Evolutionary conservation across 2,888 invertebrate genomes (phyloP), one percentile per base, ranked within the genome.

Genomic region (Teinopalpus imperialis): DNA sequence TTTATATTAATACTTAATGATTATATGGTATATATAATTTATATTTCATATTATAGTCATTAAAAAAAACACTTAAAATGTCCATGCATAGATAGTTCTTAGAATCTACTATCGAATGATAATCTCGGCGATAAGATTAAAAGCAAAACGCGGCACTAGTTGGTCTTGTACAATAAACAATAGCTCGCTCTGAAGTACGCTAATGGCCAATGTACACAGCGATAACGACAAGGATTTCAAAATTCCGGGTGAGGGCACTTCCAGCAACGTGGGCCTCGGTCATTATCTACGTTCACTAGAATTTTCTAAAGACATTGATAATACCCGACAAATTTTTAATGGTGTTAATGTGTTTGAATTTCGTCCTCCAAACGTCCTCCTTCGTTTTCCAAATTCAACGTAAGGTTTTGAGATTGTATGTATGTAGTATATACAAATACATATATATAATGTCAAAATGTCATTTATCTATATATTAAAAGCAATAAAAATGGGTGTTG

Each of bases 81-180:
- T 39, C 10, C 34, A 40, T 10, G 21, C 20, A 5, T 12, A 40
- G 34, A 46, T 26, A 45, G 21, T 23, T 12, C 40, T 29, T 12
- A 20, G 31, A 12, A 20, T 7, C 8, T 14, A 31, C 13, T 46
- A 40, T 46, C 45, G 29, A 27, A 18, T 35, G 52, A 53, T 55
- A 56, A 58, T 57, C 51, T 42, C 9, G 7, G 5, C 48, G 68
- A 68, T 69, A 58, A 69, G 63, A 67, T 67, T 56, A 53, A 41
- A 43, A 48, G 30, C 49, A 26, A 47, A 45, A 43, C 23, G 36
- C 43, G 36, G 39, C 45, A 23, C 29, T 24, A 39, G 49, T 30
- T 34, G 43, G 45, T 34, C 45, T 46, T 50, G 49, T 54, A 49
- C 48, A 52, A 60, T 56, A 57, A 57, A 59, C 58, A 57, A 57